Conservation (phyloP, 2,113 vertebrate genomes). For the Gallinago paraguaiae region DNA sequence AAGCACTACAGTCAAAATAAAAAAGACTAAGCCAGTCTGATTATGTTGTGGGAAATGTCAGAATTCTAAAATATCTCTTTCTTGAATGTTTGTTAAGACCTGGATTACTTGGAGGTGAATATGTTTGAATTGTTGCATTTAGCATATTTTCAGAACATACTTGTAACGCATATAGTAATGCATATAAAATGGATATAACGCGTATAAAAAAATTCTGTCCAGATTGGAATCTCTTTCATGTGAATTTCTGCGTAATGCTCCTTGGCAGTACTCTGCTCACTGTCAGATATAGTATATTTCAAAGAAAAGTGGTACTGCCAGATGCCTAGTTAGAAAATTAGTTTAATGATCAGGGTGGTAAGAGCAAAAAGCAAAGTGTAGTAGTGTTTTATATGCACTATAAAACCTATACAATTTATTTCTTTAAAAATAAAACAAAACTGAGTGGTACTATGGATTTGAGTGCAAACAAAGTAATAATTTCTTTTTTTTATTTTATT, state of each 20-base stretch:
- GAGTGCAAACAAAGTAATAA: neutral
- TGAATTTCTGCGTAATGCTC: neutral
- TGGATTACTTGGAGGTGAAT: neutral
- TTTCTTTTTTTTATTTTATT: conserved; percentile 1
- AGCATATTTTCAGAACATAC: neutral
- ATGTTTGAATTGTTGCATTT: neutral
- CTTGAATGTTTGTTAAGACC: neutral
- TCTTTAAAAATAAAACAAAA: neutral
- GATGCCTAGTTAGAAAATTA: neutral
- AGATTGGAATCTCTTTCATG: neutral
- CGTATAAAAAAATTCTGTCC: neutral
- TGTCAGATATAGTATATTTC: neutral
- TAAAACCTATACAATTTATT: neutral
- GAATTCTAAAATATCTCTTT: neutral
- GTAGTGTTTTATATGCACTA: neutral
- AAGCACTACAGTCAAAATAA: neutral
- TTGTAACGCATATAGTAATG: neutral
- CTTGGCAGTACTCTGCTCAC: neutral
- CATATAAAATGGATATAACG: neutral
- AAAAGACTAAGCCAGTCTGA: neutral
- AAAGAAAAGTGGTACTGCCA: neutral
- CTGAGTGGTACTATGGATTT: neutral
- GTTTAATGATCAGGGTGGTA: neutral
- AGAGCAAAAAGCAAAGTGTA: neutral
- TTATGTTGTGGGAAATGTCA: neutral